phyloP scores from a whole-genome alignment of 2,888 invertebrate species.

The Hemaris fuciformis region DNA sequence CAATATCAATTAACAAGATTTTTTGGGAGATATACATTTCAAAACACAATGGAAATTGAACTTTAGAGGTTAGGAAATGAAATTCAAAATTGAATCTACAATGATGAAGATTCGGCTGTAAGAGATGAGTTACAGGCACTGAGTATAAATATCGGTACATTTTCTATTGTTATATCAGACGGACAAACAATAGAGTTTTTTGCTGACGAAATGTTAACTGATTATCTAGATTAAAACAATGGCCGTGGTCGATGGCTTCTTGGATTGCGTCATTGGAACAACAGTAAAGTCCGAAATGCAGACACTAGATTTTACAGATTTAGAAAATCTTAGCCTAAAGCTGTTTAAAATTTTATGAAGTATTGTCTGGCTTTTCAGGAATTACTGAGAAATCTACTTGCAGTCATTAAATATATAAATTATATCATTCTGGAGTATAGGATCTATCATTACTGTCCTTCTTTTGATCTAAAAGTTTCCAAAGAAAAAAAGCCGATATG shows the following conservation, averaged over 20 bases:
- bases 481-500: too few species aligned
- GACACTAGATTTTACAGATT: too few species aligned
- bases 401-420: too few species aligned
- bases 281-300: neutral
- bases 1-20: slow-evolving; percentile 51
- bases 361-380: too few species aligned
- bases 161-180: slow-evolving; percentile 6
- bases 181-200: slow-evolving; percentile 11
- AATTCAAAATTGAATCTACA: neutral
- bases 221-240: slow-evolving; percentile 4
- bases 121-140: neutral
- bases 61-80: neutral
- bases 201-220: neutral
- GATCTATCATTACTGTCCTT: too few species aligned
- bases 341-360: too few species aligned
- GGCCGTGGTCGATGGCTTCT: neutral
- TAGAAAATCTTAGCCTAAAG: too few species aligned
- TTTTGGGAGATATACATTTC: neutral
- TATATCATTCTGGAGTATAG: too few species aligned
- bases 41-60: neutral
- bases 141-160: slow-evolving; percentile 15
- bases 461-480: too few species aligned
- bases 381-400: too few species aligned
- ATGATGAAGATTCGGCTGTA: neutral
- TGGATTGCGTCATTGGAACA: neutral